A percentile compares a stretch with the other conserved stretches of the same genome.
Evolutionary conservation across 2,797 vertebrate species (phyloP).

Genomic region (Dendrocincla fuliginosa): DNA sequence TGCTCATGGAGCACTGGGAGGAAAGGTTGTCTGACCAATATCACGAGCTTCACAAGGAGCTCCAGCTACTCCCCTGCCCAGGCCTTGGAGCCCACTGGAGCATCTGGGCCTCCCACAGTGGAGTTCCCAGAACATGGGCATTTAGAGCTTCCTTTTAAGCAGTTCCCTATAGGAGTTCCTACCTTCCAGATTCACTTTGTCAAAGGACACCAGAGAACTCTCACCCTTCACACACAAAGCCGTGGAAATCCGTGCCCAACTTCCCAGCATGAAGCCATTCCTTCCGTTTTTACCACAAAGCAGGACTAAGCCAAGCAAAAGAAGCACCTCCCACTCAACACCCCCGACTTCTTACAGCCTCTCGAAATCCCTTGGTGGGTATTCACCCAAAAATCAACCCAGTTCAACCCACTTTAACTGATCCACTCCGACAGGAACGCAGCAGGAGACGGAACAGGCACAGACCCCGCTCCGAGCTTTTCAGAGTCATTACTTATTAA

Average conservation of each 20-base stretch:
- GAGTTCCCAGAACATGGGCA: accelerated
- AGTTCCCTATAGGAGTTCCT: neutral
- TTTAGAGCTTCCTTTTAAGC: neutral
- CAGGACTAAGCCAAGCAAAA: neutral
- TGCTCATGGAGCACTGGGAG: neutral
- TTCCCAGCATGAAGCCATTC: neutral
- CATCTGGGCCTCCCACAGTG: accelerated
- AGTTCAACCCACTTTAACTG: neutral
- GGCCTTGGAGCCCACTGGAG: accelerated
- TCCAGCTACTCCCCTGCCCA: neutral
- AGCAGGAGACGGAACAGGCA: slow-evolving; percentile 14
- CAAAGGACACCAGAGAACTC: neutral
- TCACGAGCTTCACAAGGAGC: neutral
- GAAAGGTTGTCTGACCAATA: neutral
- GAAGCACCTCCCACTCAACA: neutral
- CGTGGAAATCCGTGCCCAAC: accelerated
- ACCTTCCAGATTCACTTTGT: neutral
- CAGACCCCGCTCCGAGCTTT: slow-evolving; percentile 43
- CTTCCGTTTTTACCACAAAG: neutral
- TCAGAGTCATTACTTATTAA: slow-evolving; percentile 54
- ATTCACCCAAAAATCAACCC: slow-evolving; percentile 13
- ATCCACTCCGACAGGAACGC: slow-evolving; percentile 44
- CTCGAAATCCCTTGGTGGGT: neutral
- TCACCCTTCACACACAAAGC: neutral
- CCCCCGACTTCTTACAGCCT: neutral